Base-by-base conservation (phyloP, 2,113 vertebrate species). In the Lamprotornis superbus region DNA sequence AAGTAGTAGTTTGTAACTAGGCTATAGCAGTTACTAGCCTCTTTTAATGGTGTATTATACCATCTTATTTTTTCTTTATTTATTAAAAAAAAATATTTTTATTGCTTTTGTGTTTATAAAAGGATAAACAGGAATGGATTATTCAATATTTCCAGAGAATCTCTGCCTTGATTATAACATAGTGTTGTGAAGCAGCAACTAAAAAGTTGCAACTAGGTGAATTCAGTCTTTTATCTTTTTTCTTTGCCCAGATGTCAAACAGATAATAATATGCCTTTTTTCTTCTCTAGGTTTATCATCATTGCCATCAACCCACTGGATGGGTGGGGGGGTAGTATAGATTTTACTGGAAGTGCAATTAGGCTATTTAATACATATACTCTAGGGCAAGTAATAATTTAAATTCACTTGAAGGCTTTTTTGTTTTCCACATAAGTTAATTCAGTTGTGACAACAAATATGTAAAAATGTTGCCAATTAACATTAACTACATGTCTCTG, bases 61-160 rank as follows among this genome's bases (percentile, higher is more conserved):
- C 42, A 53, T 49, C 37, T 82, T 52, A 25, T 68, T 80, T 97
- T 88, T 93, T 47, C 15, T 71, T 87, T 93, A 90, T 95, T 91
- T 86, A 95, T 94, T 96, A 92, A 94, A 97, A 93, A 19, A 96
- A 94, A 89, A 96, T 40, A 83, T 90, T 97, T 89, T 80, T 22
- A 65, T 89, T 70, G 73, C 35, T 91, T 93, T 20, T 52, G 39
- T 82, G n/a, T 88, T 96, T 96, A 92, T 79, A 92, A 90, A 91
- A 94, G n/a, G 46, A 92, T 86, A 95, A 97, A 92, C 27, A 92
- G 23, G 49, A 94, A 64, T 50, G 65, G 67, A 94, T 95, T 94
- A 94, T 53, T 96, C 88, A 95, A 52, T 46, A 87, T 55, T 96
- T 97, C 94, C 40, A 74, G 56, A 85, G 28, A 89, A 95, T 74